Base-by-base conservation (phyloP, 2,113 vertebrate species). In the Plecotus auritus region DNA sequence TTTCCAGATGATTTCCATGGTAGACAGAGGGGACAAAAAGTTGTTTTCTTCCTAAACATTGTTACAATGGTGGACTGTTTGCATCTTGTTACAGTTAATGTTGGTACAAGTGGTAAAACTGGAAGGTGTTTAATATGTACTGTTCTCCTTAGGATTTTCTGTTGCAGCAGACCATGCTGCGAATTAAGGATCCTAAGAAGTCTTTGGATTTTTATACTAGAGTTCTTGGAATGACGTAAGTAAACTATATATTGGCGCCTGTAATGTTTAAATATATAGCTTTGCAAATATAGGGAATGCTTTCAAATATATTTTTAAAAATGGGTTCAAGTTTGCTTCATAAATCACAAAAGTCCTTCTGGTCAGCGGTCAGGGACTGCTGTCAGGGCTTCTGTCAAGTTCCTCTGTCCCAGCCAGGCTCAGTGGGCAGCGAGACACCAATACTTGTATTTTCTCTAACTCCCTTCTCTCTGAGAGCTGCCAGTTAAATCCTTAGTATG, bases 131-230 rank as follows among this genome's bases (percentile, higher is more conserved):
- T 81, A 81, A 78, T 66, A 22, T 7, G 23, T 91, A 35, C 26
- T 90, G 32, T 95, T 87, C 77, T 28, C 81, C 20, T 1, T 74
- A 99, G 99, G 99, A 99, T 94, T 99, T 99, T 94, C 97, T 99
- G 86, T 98, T 99, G 97, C 99, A 99, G 98, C 99, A 99, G 98
- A 99, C 99, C 0, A 99, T 99, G 99, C 97, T 99, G 64, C 98
- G 99, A 95, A 98, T 99, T 84, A 99, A 99, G 94, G 99, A 99
- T 98, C 99, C 99, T 3, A 98, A 98, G 64, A 99, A 99, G 91
- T 99, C 99, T 3, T 23, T 99, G 97, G 99, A 99, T 97, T 99
- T 99, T 98, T 99, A 99, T 98, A 99, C 99, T n/a, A 98, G 99
- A 94, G 96, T 99, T 97, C 99, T 99, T 61, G 99, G 99, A 98